Evolutionary conservation across 2,797 vertebrate species (phyloP).

Genomic region (Tachyglossus aculeatus): DNA sequence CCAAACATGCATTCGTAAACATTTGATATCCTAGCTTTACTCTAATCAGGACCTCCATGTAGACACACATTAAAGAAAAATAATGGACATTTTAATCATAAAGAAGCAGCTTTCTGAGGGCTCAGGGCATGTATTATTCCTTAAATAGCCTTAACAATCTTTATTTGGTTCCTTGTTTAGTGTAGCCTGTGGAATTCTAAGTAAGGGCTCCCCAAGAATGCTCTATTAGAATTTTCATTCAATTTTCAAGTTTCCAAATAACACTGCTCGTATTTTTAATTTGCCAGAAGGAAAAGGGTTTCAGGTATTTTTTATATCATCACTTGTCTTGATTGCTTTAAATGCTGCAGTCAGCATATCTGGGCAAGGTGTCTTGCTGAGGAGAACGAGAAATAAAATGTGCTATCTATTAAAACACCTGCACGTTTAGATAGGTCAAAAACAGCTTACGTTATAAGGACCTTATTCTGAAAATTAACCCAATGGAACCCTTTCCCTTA

Average conservation of each 20-base stretch:
- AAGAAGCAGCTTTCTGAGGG: slow-evolving; percentile 30
- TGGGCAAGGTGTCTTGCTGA: neutral
- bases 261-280: neutral
- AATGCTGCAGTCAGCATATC: neutral
- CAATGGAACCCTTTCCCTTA: neutral
- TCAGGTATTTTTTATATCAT: neutral
- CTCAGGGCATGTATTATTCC: slow-evolving; percentile 26
- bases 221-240: neutral
- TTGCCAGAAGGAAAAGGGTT: neutral
- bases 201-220: slow-evolving; percentile 12
- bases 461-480: neutral
- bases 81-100: slow-evolving; percentile 53
- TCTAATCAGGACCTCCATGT: slow-evolving; percentile 42
- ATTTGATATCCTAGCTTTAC: slow-evolving; percentile 43
- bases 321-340: neutral
- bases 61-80: slow-evolving; percentile 40
- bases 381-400: neutral
- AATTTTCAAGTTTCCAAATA: neutral
- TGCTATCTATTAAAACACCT: neutral
- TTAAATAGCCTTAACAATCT: slow-evolving; percentile 36
- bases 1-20: slow-evolving; percentile 52
- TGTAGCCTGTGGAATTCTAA: neutral
- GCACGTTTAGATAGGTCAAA: rapidly evolving
- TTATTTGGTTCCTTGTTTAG: slow-evolving; percentile 19
- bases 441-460: neutral